phyloP scores from a whole-genome alignment of 2,888 invertebrate genomes.

The Polymixis flavicincta region DNA sequence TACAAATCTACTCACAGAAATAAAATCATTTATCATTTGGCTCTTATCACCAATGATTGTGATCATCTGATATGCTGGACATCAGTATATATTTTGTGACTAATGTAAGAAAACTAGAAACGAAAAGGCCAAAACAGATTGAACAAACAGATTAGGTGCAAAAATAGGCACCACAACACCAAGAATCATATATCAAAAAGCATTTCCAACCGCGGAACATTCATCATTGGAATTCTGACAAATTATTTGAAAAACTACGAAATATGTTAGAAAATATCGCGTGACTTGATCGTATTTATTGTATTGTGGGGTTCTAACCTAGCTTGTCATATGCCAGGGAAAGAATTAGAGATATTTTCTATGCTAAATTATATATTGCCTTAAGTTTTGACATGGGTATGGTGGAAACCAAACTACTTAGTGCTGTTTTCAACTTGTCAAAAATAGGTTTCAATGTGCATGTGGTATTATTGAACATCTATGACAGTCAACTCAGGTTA shows the following conservation, averaged over 20 bases:
- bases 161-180: constrained; percentile 5
- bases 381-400: constrained; percentile 9
- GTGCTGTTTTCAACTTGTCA: no score
- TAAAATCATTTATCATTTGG: no score
- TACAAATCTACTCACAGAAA: no score
- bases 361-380: constrained; percentile 6
- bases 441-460: background rate
- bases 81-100: background rate
- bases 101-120: background rate
- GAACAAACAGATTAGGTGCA: constrained; percentile 33
- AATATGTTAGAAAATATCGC: constrained; percentile 56
- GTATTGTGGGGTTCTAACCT: constrained; percentile 54
- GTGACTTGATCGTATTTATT: constrained; percentile 62
- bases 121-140: constrained; percentile 17
- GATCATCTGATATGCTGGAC: background rate
- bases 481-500: background rate
- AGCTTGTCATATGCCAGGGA: constrained; percentile 56
- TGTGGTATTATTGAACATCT: background rate
- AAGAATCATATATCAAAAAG: constrained; percentile 41
- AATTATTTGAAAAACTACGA: constrained; percentile 58
- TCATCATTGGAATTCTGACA: constrained; percentile 54
- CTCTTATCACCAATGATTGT: background rate
- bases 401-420: background rate
- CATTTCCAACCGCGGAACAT: constrained; percentile 25
- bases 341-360: constrained; percentile 47